phyloP scores from a whole-genome alignment of 2,113 vertebrate genomes.

The Parotia lawesii region DNA sequence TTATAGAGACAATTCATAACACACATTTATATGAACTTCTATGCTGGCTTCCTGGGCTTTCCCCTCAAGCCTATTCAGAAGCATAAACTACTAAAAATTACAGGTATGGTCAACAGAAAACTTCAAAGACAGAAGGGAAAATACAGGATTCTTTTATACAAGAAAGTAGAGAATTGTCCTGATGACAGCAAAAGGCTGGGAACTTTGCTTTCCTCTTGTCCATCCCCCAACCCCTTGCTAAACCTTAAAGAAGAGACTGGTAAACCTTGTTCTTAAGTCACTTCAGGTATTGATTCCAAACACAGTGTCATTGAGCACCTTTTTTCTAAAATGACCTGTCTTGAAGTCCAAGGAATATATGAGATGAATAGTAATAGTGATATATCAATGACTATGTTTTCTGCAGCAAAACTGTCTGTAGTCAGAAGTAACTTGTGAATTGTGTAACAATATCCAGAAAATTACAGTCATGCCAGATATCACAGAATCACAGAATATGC shows the following conservation, averaged over 20 bases:
- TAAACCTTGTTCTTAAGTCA: not conserved
- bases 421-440: not conserved
- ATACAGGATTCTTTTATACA: not conserved
- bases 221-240: not conserved
- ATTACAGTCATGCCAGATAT: not conserved
- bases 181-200: not conserved
- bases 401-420: not conserved
- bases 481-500: not conserved
- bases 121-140: not conserved
- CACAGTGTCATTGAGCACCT: not conserved
- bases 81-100: not conserved
- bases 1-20: not conserved
- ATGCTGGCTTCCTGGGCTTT: not conserved
- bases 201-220: not conserved
- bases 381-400: not conserved
- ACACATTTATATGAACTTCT: not conserved
- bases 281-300: not conserved
- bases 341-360: not conserved
- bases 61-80: not conserved
- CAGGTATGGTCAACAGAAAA: not conserved
- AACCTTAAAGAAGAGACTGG: not conserved
- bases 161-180: not conserved
- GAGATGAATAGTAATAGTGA: not conserved
- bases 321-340: not conserved
- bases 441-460: not conserved